Evolutionary conservation across 2,113 vertebrate genomes (phyloP).

Genomic region (Otocyon megalotis): DNA sequence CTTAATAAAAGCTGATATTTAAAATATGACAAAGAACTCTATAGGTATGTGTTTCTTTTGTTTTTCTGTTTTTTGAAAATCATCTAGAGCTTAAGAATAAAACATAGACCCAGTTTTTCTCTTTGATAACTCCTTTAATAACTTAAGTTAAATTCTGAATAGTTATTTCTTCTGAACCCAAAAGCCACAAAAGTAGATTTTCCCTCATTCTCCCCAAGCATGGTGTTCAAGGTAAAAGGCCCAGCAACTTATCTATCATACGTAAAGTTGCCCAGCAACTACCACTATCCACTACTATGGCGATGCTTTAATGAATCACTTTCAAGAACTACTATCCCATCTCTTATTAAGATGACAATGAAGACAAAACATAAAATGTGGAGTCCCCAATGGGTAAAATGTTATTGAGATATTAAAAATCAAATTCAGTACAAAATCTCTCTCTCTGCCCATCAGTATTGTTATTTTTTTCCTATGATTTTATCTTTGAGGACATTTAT

Average conservation of each 20-base stretch:
- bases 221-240: background rate
- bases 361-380: background rate
- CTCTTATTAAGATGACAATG: background rate
- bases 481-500: background rate
- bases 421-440: background rate
- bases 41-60: background rate
- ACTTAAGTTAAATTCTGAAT: background rate
- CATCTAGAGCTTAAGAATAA: background rate
- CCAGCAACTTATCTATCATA: background rate
- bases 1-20: background rate
- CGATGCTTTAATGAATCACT: background rate
- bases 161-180: background rate
- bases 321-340: background rate
- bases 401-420: background rate
- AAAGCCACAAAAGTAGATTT: background rate
- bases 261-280: background rate
- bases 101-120: background rate
- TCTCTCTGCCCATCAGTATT: background rate
- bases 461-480: background rate
- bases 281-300: background rate
- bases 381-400: background rate
- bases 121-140: background rate
- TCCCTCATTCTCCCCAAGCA: background rate
- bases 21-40: background rate
- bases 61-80: background rate